Evolutionary conservation across 2,113 vertebrate species (phyloP), one percentile per base, ranked within the genome.

Genomic region (Prinia subflava): DNA sequence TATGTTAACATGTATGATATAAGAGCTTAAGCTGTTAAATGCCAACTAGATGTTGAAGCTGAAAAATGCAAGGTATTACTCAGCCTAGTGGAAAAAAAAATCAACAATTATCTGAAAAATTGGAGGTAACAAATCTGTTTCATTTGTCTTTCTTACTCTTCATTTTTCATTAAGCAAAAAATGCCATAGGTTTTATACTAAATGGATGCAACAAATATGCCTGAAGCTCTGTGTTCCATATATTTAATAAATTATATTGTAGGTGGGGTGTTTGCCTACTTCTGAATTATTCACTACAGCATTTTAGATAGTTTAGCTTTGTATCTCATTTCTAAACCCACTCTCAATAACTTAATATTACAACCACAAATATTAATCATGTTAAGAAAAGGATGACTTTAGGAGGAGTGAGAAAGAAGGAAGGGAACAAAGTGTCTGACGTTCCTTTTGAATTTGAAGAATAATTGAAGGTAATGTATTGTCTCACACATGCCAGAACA

Each of bases 231-330:
- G 21, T 53, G 35, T 80, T 73, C 84, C n/a, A 3, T 86, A 22
- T 88, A 74, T 79, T 87, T 88, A 95, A 83, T 96, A 88, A 92
- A 85, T 90, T 30, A 83, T 69, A 21, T 63, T 84, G 70, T 88
- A 83, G 78, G 59, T 91, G 55, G 35, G 18, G 30, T 91, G 81
- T 96, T 96, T 96, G 78, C 70, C 37, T 69, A 74, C 87, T 90
- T 83, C 39, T 90, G 49, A 94, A 92, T 95, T 95, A 91, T 92
- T 90, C 89, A 90, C 53, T 80, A 9, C 44, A 80, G 47, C 79
- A 37, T 82, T 92, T 94, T 68, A 83, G 81, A 27, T 89, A 79
- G 53, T 67, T 76, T 57, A 74, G 63, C 27, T 69, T 92, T 73
- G 46, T 87, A 39, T 87, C 67, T 83, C 33, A 31, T 79, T 87